Percentiles rank a stretch among this genome's conserved stretches.
phyloP scores from a whole-genome alignment of 2,888 invertebrate genomes.

The Cheilosia pagana region DNA sequence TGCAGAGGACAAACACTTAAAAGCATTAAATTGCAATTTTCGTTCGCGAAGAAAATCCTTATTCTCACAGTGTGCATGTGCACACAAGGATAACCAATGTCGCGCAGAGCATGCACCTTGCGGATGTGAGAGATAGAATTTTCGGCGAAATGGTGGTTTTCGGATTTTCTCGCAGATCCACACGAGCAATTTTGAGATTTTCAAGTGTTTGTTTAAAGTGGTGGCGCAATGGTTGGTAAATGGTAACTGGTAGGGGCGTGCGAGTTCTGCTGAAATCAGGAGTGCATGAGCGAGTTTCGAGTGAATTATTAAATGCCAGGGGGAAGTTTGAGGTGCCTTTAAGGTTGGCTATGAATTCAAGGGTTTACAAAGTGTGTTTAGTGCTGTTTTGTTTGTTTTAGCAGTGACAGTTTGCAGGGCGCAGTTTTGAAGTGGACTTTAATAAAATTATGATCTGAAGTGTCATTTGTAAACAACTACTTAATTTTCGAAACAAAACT shows the following conservation, averaged over 20 bases:
- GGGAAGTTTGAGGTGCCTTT: not conserved
- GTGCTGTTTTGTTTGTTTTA: too few species aligned
- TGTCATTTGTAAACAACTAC: too few species aligned
- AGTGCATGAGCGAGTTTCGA: not conserved
- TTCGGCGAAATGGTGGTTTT: not conserved
- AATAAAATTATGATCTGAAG: too few species aligned
- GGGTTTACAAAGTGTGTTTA: too few species aligned
- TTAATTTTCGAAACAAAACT: too few species aligned
- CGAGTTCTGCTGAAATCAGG: not conserved
- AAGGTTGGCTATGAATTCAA: too few species aligned
- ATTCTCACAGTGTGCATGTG: not conserved
- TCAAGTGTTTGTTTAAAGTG: not conserved
- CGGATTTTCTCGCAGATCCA: constrained; percentile 11
- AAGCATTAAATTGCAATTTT: constrained; percentile 33
- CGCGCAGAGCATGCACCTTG: not conserved
- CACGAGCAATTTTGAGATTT: not conserved
- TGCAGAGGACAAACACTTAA: constrained; percentile 1
- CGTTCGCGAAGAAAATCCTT: not conserved
- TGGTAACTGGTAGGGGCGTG: not conserved
- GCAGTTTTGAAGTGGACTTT: too few species aligned
- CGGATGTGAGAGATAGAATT: constrained; percentile 9
- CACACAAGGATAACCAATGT: constrained; percentile 11
- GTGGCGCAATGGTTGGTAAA: too few species aligned
- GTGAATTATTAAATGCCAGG: not conserved
- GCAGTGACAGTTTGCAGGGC: too few species aligned